Base-by-base conservation (phyloP, 2,113 vertebrate genomes). In the Crotalus tigris region DNA sequence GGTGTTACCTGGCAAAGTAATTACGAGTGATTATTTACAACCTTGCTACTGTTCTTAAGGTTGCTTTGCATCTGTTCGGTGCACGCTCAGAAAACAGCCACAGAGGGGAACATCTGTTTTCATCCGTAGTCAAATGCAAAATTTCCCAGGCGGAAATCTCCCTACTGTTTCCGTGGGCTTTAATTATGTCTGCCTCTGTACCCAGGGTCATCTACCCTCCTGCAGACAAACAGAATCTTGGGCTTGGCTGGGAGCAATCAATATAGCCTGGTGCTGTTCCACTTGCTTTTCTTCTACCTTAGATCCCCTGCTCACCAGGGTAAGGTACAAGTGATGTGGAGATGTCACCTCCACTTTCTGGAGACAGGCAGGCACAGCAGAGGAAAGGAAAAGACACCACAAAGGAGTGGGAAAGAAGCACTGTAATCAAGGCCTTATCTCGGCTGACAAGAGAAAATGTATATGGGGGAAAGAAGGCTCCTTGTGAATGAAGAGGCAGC, bases 41-140 rank as follows among this genome's bases (percentile, higher is more conserved):
- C 96, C 95, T n/a, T 94, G 94, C 94, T 93, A 39, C 94, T 94
- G 92, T 96, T 97, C 7, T 96, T 95, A 96, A 87, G 95, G 95
- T 92, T 94, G 91, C 69, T 97, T 94, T 95, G 95, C 96, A 97
- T 97, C 96, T 97, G 97, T 90, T 96, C 92, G 93, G 0, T 93
- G 94, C 95, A 88, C 94, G 95, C 94, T 96, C 91, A 92, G 95
- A 95, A 95, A 94, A 92, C 12, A 96, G 96, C 95, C 94, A 96
- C 95, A 64, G 91, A 96, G 95, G 91, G 94, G 93, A 97, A 96
- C 96, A 97, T 95, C 97, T 97, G 97, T 95, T 97, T 96, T 92
- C 94, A 64, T 6, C 94, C 93, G 93, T 93, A 55, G 92, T 95
- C 94, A 96, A 95, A 12, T 19, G 69, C 0, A 0, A 90, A 1